phyloP scores from a whole-genome alignment of 35 echinoderm and acorn worm species.

The Lytechinus variegatus region DNA sequence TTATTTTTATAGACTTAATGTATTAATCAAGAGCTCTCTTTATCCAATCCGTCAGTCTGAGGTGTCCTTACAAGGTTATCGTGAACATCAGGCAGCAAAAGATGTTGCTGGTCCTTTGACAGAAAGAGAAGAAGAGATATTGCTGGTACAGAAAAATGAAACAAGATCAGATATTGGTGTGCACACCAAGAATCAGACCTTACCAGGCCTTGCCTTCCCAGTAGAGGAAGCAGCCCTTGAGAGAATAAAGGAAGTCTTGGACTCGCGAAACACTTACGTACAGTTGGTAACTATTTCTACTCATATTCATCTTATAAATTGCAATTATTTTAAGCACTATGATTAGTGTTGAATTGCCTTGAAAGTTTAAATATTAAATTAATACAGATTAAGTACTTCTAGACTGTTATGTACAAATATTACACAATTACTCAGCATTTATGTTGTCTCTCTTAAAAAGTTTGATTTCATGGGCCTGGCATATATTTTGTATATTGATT shows the following conservation, averaged over 20 bases:
- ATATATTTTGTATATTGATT: too few species aligned
- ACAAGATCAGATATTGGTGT: conserved; percentile 68
- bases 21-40: neutral
- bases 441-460: too few species aligned
- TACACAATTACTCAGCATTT: too few species aligned
- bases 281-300: conserved; percentile 73
- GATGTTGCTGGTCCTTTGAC: conserved; percentile 79
- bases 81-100: conserved; percentile 64
- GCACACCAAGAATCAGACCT: conserved; percentile 78
- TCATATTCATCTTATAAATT: too few species aligned
- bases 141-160: conserved; percentile 69
- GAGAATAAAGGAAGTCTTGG: conserved; percentile 49
- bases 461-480: too few species aligned
- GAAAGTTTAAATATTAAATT: too few species aligned
- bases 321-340: too few species aligned
- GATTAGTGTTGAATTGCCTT: too few species aligned
- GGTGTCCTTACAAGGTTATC: conserved; percentile 80
- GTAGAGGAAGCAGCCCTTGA: conserved; percentile 56
- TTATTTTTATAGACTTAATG: neutral
- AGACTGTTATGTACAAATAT: too few species aligned
- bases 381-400: too few species aligned
- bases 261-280: conserved; percentile 62
- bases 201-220: conserved; percentile 83
- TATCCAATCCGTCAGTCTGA: conserved; percentile 60
- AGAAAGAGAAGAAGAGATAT: conserved; percentile 63